phyloP scores from a whole-genome alignment of 2,888 invertebrate genomes.

The Dusona sp. region DNA sequence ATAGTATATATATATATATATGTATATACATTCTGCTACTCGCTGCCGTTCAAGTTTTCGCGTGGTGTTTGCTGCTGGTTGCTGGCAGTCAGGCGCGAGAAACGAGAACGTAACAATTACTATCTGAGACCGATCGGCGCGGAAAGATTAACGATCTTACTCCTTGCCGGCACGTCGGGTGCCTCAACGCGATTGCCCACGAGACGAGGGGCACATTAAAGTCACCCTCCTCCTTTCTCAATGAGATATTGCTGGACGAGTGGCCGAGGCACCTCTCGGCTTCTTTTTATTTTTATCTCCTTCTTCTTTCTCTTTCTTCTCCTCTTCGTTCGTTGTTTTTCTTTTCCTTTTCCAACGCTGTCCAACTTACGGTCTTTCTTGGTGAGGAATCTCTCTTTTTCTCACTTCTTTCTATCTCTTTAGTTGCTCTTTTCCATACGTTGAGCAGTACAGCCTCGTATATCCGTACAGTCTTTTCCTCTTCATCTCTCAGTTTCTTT shows the following conservation, averaged over 20 bases:
- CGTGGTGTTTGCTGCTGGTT: conserved; percentile 65
- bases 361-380: conserved; percentile 43
- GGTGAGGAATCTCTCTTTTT: conserved; percentile 45
- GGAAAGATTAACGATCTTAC: conserved; percentile 85
- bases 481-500: conserved; percentile 38
- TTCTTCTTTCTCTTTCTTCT: conserved; percentile 41
- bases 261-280: conserved; percentile 70
- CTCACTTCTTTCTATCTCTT: conserved; percentile 33
- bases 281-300: conserved; percentile 49
- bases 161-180: conserved; percentile 81
- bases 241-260: conserved; percentile 83
- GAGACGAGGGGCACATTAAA: conserved; percentile 83
- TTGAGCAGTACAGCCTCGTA: conserved; percentile 12
- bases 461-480: conserved; percentile 47
- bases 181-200: conserved; percentile 81
- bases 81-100: conserved; percentile 81
- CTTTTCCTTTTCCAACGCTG: conserved; percentile 42
- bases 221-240: conserved; percentile 84
- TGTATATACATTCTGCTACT: conserved; percentile 46
- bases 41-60: conserved; percentile 63
- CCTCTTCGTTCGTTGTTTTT: conserved; percentile 43
- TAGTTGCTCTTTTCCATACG: conserved; percentile 21
- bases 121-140: conserved; percentile 84
- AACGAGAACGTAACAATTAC: conserved; percentile 85
- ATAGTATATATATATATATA: conserved; percentile 41